These are phyloP conservation scores for Digitonthophagus gazella DNA, from an alignment of 2,888 invertebrate species.

Conservation along the genomic window DNA sequence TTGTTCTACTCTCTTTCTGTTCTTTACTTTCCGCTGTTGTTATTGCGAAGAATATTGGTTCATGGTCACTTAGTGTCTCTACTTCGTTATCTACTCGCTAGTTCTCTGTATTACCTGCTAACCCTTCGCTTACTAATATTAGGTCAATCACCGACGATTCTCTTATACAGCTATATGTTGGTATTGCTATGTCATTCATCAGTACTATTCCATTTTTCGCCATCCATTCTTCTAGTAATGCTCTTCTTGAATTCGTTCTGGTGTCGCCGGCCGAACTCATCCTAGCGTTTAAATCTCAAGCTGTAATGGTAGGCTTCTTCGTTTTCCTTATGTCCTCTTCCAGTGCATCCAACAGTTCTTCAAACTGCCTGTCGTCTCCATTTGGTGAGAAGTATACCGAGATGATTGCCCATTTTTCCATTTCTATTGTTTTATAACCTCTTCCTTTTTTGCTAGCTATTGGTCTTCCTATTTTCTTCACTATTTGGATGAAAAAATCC, in stretches of 20 bases:
- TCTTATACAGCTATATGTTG: constrained; percentile 18
- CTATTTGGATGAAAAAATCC: constrained; percentile 13
- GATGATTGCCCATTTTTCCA: neutral
- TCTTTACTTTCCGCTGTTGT: neutral
- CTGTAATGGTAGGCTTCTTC: too few relatives aligned
- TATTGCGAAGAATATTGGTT: too few relatives aligned
- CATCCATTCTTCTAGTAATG: constrained; percentile 25
- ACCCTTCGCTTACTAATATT: constrained; percentile 2
- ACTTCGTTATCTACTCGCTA: constrained; percentile 15
- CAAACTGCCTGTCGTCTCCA: constrained; percentile 22
- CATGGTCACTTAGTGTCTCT: constrained; percentile 13
- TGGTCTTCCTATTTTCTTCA: neutral
- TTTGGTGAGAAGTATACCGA: constrained; percentile 28
- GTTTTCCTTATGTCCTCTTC: constrained; percentile 17
- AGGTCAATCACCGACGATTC: constrained; percentile 25
- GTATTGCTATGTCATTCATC: constrained; percentile 20
- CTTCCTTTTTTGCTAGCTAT: neutral
- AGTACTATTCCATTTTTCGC: neutral
- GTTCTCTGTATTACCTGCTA: constrained; percentile 11
- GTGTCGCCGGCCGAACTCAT: constrained; percentile 3
- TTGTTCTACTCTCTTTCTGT: neutral
- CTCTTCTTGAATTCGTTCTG: constrained; percentile 16
- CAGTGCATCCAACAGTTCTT: constrained; percentile 19
- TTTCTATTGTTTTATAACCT: neutral
- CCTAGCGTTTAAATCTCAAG: constrained; percentile 25